Conservation (phyloP, 2,888 invertebrate genomes). For the Corythucha ciliata region DNA sequence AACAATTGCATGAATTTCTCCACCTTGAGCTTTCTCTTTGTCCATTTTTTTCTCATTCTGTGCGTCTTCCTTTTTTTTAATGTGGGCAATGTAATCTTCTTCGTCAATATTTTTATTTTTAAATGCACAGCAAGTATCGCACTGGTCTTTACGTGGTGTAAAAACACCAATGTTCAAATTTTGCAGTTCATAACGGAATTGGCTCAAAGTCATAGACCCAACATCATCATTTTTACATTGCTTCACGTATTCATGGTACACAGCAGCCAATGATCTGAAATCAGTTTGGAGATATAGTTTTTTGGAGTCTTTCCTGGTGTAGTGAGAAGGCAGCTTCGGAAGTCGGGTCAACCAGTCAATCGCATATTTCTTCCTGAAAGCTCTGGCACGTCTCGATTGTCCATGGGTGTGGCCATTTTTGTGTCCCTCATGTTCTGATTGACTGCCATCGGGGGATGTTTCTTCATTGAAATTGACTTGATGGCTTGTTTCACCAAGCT, state of each 20-base stretch:
- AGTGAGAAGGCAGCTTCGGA: constrained; percentile 19
- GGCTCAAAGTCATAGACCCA: not conserved
- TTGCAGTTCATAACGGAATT: constrained; percentile 4
- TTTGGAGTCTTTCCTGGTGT: not conserved
- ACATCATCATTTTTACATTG: not conserved
- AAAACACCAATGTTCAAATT: not conserved
- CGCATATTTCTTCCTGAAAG: too few relatives aligned
- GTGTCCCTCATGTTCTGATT: too few relatives aligned
- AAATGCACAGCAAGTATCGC: constrained; percentile 10
- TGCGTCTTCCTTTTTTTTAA: constrained; percentile 4
- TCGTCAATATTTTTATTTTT: constrained; percentile 4
- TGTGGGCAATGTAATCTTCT: not conserved
- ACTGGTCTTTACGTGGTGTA: constrained; percentile 17
- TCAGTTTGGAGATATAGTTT: constrained; percentile 16
- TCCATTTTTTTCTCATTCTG: constrained; percentile 13
- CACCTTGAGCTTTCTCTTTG: constrained; percentile 1
- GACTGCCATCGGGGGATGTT: too few relatives aligned
- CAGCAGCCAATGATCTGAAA: not conserved
- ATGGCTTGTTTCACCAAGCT: too few relatives aligned
- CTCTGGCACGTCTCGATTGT: too few relatives aligned
- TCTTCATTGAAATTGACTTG: too few relatives aligned
- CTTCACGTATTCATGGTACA: constrained; percentile 6
- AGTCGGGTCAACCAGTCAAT: not conserved
- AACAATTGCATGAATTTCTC: not conserved
- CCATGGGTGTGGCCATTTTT: too few relatives aligned